phyloP scores from a whole-genome alignment of 2,888 invertebrate species.

The Eupithecia centaureata region DNA sequence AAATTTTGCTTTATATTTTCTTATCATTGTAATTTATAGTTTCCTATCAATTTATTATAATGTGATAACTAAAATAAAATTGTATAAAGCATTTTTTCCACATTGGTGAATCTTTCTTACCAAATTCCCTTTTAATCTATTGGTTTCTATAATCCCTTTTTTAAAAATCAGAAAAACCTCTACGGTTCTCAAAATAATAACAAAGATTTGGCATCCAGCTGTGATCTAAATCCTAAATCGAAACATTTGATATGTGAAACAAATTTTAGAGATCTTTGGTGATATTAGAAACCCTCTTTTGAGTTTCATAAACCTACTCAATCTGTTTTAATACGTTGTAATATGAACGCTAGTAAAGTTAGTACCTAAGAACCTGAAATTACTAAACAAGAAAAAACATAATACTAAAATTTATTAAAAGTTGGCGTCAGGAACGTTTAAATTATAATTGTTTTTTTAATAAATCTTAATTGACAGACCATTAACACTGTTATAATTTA shows the following conservation, averaged over 20 bases:
- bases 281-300: not conserved
- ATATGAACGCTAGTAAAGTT: too few species aligned
- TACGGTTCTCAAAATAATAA: constrained; percentile 65
- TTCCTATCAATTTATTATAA: too few species aligned
- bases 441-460: too few species aligned
- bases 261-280: constrained; percentile 23
- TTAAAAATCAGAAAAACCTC: constrained; percentile 60
- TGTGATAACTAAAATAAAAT: not conserved
- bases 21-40: not conserved
- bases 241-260: constrained; percentile 49
- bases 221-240: constrained; percentile 60
- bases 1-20: too few species aligned
- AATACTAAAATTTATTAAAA: too few species aligned
- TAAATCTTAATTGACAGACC: too few species aligned
- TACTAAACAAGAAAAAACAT: too few species aligned
- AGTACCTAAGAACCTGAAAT: too few species aligned
- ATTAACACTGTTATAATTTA: too few species aligned
- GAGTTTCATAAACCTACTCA: not conserved
- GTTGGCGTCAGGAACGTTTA: too few species aligned
- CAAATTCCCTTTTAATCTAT: constrained; percentile 46
- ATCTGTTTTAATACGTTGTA: too few species aligned
- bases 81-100: not conserved
- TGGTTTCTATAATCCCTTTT: constrained; percentile 58
- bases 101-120: not conserved
- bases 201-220: constrained; percentile 65